Base-by-base conservation (phyloP, 2,797 vertebrate genomes). In the Cossypha caffra region DNA sequence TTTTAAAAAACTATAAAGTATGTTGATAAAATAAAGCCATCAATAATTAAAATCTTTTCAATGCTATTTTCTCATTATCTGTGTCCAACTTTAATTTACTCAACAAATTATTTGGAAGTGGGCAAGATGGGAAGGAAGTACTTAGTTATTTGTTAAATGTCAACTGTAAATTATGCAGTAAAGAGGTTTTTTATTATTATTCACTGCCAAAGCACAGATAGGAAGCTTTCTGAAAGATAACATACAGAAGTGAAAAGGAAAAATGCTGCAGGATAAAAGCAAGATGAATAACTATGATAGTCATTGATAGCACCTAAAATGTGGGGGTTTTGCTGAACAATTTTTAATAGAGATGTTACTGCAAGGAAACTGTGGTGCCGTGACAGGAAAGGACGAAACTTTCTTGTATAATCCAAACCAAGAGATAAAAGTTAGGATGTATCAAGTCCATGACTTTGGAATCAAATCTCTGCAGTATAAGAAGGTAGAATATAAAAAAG, bases 1-100 rank as follows among this genome's bases (percentile, higher is more conserved):
- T 16, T 0, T 1, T 3, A 1, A 9, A 61, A 33, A 74, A 25
- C 14, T 16, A 24, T 9, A 42, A 33, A 59, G 31, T 11, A 33
- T 1, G 1, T 16, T 64, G n/a, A 40, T 25, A 77, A 87, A 86
- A 83, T 58, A 72, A 88, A 68, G 1, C 5, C 7, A 10, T 68
- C 25, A 31, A 61, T 2, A 76, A 61, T 13, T 51, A 54, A 7
- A 24, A 52, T 19, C 0, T 38, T 84, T 69, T 54, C 80, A 75
- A 20, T 12, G 7, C 1, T 42, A 55, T 72, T 95, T 86, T 72
- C 25, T 81, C 54, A 38, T 66, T 7, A 40, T 55, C 50, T 80
- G 23, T 29, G 24, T 25, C 45, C 57, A 71, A 2, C 10, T 80
- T 83, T 4, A 82, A 82, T 29, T 55, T 63, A 25, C 40, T 71